A percentile compares a stretch with the other conserved stretches of the same genome.
phyloP scores from a whole-genome alignment of 2,113 vertebrate species.

The Pithys albifrons region DNA sequence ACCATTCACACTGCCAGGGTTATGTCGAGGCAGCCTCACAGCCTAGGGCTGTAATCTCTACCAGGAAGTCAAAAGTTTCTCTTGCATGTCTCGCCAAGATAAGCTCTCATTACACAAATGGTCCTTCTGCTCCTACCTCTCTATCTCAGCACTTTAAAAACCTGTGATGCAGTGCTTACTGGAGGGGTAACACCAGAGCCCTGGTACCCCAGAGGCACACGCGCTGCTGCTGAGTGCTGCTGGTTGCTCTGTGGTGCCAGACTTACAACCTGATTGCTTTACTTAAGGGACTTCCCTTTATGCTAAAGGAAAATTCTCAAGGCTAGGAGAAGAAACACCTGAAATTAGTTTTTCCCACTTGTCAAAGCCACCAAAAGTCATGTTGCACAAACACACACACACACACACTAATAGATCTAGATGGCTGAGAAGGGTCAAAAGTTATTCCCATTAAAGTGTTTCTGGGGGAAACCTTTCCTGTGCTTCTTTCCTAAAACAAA shows the following conservation, averaged over 20 bases:
- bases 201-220: too few species aligned
- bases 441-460: neutral
- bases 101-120: neutral
- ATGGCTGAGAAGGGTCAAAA: neutral
- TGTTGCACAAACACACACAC: neutral
- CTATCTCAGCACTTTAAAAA: neutral
- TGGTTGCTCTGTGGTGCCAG: neutral
- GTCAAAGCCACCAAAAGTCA: neutral
- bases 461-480: neutral
- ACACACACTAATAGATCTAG: neutral
- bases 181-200: neutral
- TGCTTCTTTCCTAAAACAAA: neutral
- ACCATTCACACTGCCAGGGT: accelerated
- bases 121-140: neutral
- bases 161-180: accelerated
- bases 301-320: neutral
- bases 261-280: neutral
- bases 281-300: neutral
- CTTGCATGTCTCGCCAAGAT: neutral
- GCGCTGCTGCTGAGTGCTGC: neutral
- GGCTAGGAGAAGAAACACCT: neutral
- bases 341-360: neutral
- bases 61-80: neutral
- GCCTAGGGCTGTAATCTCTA: accelerated
- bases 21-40: accelerated